Evolutionary conservation across 1,140 invertebrate species (phyloP).

Genomic region (Leptestheria dahalacensis): DNA sequence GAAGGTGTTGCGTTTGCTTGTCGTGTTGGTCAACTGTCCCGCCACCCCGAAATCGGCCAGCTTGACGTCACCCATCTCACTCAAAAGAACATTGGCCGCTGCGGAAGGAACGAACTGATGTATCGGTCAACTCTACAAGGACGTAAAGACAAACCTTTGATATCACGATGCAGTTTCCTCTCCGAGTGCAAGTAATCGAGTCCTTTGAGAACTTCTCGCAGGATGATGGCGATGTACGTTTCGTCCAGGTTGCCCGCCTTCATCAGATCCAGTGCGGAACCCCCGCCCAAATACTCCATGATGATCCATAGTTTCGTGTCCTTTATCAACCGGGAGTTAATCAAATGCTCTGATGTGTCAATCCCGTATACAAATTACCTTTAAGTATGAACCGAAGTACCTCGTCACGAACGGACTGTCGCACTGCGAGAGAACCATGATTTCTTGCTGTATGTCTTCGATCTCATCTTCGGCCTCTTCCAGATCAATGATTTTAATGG

Average conservation of each 20-base stretch:
- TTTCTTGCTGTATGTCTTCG: conserved; percentile 99
- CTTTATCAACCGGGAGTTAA: conserved; percentile 49
- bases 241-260: conserved; percentile 97
- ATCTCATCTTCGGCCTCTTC: conserved; percentile 99
- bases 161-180: conserved; percentile 94
- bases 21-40: conserved; percentile 95
- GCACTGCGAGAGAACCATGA: conserved; percentile 98
- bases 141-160: too few relatives aligned
- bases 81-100: conserved; percentile 95
- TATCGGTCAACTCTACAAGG: too few relatives aligned
- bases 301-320: conserved; percentile 99
- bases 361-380: conserved; percentile 39
- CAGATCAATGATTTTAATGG: conserved; percentile 98
- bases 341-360: too few relatives aligned
- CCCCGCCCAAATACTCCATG: conserved; percentile 97
- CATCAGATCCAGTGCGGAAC: conserved; percentile 96
- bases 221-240: conserved; percentile 96
- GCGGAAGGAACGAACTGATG: conserved; percentile 7
- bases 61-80: conserved; percentile 97
- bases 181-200: conserved; percentile 97
- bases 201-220: conserved; percentile 94
- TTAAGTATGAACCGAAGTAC: conserved; percentile 92
- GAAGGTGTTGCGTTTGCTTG: conserved; percentile 96
- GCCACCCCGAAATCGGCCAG: conserved; percentile 96
- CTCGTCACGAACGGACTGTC: conserved; percentile 98